phyloP scores from a whole-genome alignment of 1,140 invertebrate genomes.

The Dendroctonus valens region DNA sequence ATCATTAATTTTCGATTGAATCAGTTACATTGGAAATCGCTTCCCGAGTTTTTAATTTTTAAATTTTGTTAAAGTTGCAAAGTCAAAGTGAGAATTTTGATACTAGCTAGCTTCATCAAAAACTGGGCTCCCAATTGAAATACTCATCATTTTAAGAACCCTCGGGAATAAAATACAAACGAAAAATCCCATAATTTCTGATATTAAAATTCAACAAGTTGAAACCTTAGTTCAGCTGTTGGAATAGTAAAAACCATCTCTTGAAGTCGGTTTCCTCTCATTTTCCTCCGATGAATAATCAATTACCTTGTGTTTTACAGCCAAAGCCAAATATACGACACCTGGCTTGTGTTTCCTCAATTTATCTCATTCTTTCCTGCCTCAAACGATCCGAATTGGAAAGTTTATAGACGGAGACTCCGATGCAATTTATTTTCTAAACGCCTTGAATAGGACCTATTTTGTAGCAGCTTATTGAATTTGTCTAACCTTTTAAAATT shows the following conservation, averaged over 20 bases:
- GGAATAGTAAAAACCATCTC: constrained; percentile 12
- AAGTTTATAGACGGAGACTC: constrained; percentile 29
- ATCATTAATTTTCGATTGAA: too few relatives aligned
- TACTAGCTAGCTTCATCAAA: too few relatives aligned
- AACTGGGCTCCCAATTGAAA: too few relatives aligned
- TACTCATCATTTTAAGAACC: too few relatives aligned
- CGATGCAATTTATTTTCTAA: constrained; percentile 19
- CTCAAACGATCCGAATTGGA: constrained; percentile 29
- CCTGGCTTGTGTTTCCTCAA: constrained; percentile 27
- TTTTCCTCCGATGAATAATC: constrained; percentile 31
- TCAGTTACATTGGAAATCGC: too few relatives aligned
- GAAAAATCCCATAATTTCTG: too few relatives aligned
- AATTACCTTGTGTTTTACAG: constrained; percentile 33
- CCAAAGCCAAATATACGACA: constrained; percentile 22
- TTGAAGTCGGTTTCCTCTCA: constrained; percentile 15
- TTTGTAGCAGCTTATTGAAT: constrained; percentile 23
- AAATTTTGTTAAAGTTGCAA: too few relatives aligned
- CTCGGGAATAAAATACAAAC: too few relatives aligned
- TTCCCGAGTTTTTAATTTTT: too few relatives aligned
- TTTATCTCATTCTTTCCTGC: constrained; percentile 29
- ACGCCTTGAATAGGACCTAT: constrained; percentile 16
- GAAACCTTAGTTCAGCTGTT: constrained; percentile 5
- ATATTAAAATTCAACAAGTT: too few relatives aligned
- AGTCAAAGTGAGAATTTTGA: too few relatives aligned
- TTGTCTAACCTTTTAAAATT: constrained; percentile 20